These are phyloP conservation scores for Odontamblyopus rebecca DNA, from an alignment of 2,797 vertebrate species.

Conservation along the genomic window DNA sequence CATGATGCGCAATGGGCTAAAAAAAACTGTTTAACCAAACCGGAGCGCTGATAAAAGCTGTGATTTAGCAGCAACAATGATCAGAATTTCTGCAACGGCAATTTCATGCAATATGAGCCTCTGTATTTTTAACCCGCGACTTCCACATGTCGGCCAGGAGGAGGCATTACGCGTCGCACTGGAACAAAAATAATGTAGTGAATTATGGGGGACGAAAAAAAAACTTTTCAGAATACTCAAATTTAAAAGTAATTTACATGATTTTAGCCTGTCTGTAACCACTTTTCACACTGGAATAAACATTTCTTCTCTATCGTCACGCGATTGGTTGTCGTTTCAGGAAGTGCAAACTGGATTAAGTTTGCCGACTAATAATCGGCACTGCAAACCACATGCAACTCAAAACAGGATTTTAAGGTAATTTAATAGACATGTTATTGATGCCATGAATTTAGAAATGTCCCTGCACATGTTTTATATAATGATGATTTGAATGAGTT, in stretches of 20 bases:
- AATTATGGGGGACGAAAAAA: neutral
- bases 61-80: neutral
- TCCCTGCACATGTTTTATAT: neutral
- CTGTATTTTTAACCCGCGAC: constrained; percentile 10
- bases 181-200: neutral
- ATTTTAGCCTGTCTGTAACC: neutral
- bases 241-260: neutral
- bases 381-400: neutral
- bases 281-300: neutral
- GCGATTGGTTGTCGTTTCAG: constrained; percentile 65
- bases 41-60: neutral
- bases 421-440: neutral
- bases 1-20: constrained; percentile 43
- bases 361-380: constrained; percentile 60
- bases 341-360: constrained; percentile 50
- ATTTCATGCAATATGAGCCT: neutral
- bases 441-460: neutral
- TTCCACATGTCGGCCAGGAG: constrained; percentile 56
- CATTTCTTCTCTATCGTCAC: neutral
- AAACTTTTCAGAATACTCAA: neutral
- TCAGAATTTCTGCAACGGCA: neutral
- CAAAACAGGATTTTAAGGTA: neutral
- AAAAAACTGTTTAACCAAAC: neutral
- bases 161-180: constrained; percentile 13
- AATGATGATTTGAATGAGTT: neutral